Conservation (phyloP, 2,113 vertebrate genomes). For the Pluvialis apricaria region DNA sequence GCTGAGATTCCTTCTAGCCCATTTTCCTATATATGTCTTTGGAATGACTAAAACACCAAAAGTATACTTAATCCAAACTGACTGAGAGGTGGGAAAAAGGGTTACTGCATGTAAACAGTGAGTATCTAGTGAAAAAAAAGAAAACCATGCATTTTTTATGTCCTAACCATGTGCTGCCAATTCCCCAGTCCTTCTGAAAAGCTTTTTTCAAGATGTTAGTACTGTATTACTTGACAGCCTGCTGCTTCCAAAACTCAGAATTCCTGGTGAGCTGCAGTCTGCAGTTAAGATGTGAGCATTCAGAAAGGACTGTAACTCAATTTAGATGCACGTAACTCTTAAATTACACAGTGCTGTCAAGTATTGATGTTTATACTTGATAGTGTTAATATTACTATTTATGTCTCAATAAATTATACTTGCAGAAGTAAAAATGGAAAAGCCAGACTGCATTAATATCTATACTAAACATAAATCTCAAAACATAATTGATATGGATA, state of each 20-base stretch:
- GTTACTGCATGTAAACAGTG: not conserved
- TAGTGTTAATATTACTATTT: constrained; percentile 74
- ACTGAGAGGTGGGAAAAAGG: not conserved
- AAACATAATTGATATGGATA: constrained; percentile 67
- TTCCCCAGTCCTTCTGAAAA: constrained; percentile 12
- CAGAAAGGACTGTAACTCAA: constrained; percentile 56
- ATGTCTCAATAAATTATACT: constrained; percentile 69
- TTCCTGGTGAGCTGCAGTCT: constrained; percentile 50
- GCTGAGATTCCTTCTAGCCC: not conserved
- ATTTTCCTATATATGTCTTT: not conserved
- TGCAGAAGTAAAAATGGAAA: constrained; percentile 59
- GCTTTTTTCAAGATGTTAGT: constrained; percentile 48
- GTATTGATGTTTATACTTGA: constrained; percentile 67
- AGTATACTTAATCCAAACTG: not conserved
- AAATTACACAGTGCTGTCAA: constrained; percentile 61
- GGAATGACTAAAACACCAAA: not conserved
- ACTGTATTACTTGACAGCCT: constrained; percentile 47
- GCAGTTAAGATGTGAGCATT: constrained; percentile 57
- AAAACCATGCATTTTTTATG: not conserved
- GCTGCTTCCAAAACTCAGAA: constrained; percentile 45
- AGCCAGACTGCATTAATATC: constrained; percentile 54
- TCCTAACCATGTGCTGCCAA: not conserved
- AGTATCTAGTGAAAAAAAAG: not conserved
- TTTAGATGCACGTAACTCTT: constrained; percentile 53
- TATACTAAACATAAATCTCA: constrained; percentile 56